Evolutionary conservation across 2,797 vertebrate species (phyloP).

Genomic region (Megaceryle alcyon): DNA sequence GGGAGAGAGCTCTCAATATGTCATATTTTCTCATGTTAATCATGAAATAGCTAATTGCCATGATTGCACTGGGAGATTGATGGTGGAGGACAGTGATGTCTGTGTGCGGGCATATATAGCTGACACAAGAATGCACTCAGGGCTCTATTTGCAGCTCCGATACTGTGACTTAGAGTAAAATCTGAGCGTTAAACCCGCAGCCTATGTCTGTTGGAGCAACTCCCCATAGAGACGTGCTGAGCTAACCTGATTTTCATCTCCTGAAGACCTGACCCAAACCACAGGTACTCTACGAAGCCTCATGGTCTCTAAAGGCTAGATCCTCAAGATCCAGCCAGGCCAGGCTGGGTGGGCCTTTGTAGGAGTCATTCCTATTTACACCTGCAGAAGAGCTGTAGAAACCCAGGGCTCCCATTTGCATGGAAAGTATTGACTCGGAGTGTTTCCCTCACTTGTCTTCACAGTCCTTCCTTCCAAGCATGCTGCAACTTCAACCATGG

Average conservation of each 20-base stretch:
- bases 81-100: not conserved
- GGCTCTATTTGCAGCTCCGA: not conserved
- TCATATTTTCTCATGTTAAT: not conserved
- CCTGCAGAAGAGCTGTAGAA: not conserved
- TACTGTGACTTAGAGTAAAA: not conserved
- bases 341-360: not conserved
- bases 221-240: not conserved
- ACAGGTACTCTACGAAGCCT: not conserved
- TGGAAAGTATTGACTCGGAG: not conserved
- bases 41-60: not conserved
- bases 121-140: not conserved
- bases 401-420: not conserved
- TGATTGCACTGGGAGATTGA: not conserved
- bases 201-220: not conserved
- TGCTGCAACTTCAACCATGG: not conserved
- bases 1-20: not conserved
- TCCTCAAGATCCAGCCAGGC: not conserved
- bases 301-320: not conserved
- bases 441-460: not conserved
- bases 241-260: not conserved
- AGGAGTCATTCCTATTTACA: not conserved
- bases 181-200: not conserved
- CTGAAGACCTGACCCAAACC: not conserved
- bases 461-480: not conserved
- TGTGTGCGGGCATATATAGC: not conserved